Evolutionary conservation across 2,113 vertebrate genomes (phyloP), one percentile per base, ranked within the genome.

Genomic region (Oxyruncus cristatus): DNA sequence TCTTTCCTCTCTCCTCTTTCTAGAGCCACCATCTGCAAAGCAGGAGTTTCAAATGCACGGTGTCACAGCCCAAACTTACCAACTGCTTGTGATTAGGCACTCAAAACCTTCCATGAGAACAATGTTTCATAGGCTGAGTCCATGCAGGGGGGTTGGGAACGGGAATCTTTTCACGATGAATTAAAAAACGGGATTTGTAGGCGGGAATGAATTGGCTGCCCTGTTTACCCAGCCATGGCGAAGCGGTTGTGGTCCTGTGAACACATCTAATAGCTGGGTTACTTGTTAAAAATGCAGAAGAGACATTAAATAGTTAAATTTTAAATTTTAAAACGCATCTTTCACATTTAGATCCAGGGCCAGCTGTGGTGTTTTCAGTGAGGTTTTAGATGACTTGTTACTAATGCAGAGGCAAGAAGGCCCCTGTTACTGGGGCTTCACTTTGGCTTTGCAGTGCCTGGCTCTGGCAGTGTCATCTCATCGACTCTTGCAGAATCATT

Each of bases 401-500:
- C n/a, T 63, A 33, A 39, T 13, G 22, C 22, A 32, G 67, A 52
- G 13, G 30, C 37, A 63, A 58, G 33, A 22, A 46, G 28, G 8
- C 22, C 15, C 75, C 15, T 52, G 37, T 78, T 47, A 5, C 9
- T 37, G 30, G 32, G 35, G 17, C 11, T 62, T 12, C 74, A 0
- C 33, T 61, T 68, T 18, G 28, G 47, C 62, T 66, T 70, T 39
- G 73, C 27, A 63, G 26, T 37, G 32, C 30, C 49, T 52, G 44
- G 27, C 32, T n/a, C 50, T 52, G 35, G 41, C 35, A 32, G 42
- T 39, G 49, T 15, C 12, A 11, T 35, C n/a, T 74, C 14, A 4
- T 10, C 0, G 0, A 37, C 33, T 50, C 27, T 32, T 23, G 12
- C 11, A 35, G 18, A 44, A 33, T 23, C 2, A 2, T n/a, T 83